Evolutionary conservation across 2,888 invertebrate species (phyloP).

Genomic region (Nematopogon swammerdamellus): DNA sequence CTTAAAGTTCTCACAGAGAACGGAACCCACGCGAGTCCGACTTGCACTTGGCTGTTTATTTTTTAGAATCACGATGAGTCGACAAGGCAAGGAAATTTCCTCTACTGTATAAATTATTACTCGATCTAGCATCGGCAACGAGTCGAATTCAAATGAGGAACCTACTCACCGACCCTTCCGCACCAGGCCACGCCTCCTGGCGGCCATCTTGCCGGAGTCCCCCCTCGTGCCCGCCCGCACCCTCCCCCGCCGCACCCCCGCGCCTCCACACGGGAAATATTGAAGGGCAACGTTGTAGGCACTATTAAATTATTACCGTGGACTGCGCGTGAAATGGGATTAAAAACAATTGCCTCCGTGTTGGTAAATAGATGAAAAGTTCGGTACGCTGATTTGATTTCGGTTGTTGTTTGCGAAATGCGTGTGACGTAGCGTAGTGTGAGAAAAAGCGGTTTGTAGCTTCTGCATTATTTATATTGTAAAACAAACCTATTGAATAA

Average conservation of each 20-base stretch:
- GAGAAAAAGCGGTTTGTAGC: too few species aligned
- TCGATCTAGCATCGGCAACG: background rate
- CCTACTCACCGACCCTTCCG: background rate
- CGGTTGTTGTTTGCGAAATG: constrained; percentile 32
- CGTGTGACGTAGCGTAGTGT: constrained; percentile 14
- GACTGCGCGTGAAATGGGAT: constrained; percentile 50
- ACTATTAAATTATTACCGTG: constrained; percentile 56
- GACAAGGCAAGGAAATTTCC: too few species aligned
- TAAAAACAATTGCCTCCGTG: constrained; percentile 53
- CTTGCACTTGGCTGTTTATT: too few species aligned
- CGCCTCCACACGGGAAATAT: constrained; percentile 30
- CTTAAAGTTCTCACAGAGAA: too few species aligned
- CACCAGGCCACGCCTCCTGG: background rate
- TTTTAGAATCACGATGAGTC: too few species aligned
- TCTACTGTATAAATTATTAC: too few species aligned
- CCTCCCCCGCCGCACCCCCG: constrained; percentile 41
- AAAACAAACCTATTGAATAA: too few species aligned
- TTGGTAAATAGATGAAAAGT: constrained; percentile 54
- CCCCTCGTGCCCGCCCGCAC: constrained; percentile 34
- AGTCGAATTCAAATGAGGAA: background rate
- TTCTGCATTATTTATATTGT: too few species aligned
- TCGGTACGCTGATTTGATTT: constrained; percentile 42
- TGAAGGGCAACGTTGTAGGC: constrained; percentile 34
- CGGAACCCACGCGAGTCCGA: too few species aligned
- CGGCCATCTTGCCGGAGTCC: background rate